Evolutionary conservation across 1,140 invertebrate species (phyloP), one percentile per base, ranked within the genome.

Genomic region (Drosophila murphyi): DNA sequence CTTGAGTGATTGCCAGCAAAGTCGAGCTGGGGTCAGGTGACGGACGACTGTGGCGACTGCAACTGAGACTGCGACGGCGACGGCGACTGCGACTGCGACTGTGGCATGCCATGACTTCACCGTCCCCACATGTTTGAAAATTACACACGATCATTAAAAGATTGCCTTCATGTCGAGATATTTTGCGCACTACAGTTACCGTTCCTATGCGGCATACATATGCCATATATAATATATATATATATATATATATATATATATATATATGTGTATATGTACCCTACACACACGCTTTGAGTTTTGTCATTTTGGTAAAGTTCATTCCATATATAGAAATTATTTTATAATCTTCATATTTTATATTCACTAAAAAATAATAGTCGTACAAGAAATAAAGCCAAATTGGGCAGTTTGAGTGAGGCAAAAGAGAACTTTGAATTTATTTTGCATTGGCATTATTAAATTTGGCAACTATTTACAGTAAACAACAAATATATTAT

Each of bases 61-160:
- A 28, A 64, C 45, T n/a, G 31, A 43, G 31, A 54, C 47, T 59
- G 45, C 54, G 34, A 52, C 59, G 47, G 61, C 57, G 35, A 56
- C 61, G 41, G 69, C 62, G 28, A 45, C 62, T 29, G 52, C 52
- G 37, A 59, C 64, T 39, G 32, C 55, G 34, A 43, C 55, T 48
- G 60, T 52, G 48, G 67, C 69, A 45, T 77, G 69, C 32, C 63
- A 56, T 67, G 72, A 68, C 61, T 68, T 72, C 32, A 37, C 64
- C 59, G 80, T 70, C 72, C 60, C 76, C 67, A 76, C 74, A 85
- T 89, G 79, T 81, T 89, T 89, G 71, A 73, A 88, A 88, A 88
- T 89, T 88, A 88, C 86, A 89, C 85, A 88, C 85, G 85, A 88
- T 88, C 85, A 88, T 88, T 88, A 89, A 89, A 89, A 88, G 85